Evolutionary conservation across 2,113 vertebrate genomes (phyloP).

Genomic region (Tachysurus vachellii): DNA sequence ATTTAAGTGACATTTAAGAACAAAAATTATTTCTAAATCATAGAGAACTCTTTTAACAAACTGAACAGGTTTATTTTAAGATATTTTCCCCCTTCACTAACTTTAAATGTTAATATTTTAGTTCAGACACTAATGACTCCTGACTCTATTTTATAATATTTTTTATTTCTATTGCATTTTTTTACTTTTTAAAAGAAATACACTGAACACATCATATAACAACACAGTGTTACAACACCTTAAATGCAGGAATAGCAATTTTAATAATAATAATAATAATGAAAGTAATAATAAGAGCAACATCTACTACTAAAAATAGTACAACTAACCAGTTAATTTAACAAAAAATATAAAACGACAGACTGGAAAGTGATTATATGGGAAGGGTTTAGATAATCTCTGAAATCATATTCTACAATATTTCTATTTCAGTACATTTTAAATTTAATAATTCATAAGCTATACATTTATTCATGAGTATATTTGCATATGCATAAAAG

Average conservation of each 20-base stretch:
- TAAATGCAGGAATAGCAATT: too few species aligned
- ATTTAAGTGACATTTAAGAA: not conserved
- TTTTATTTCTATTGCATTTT: not conserved
- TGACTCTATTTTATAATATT: too few species aligned
- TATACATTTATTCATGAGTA: not conserved
- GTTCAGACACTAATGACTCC: not conserved
- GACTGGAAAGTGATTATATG: not conserved
- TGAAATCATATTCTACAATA: not conserved
- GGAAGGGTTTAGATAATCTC: too few species aligned
- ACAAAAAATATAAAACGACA: not conserved
- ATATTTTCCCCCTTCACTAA: not conserved
- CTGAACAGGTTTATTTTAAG: not conserved
- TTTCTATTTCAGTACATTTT: not conserved
- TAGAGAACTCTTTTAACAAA: not conserved
- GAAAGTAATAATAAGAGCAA: too few species aligned
- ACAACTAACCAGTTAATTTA: not conserved
- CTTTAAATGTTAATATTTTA: not conserved
- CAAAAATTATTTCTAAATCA: not conserved
- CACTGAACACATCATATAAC: not conserved
- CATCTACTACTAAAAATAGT: not conserved
- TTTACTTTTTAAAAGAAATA: not conserved
- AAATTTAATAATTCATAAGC: not conserved
- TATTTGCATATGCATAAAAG: not conserved
- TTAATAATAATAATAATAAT: too few species aligned
- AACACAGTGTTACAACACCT: too few species aligned